A percentile compares a stretch with the other conserved stretches of the same genome.
phyloP scores from a whole-genome alignment of 1,140 invertebrate genomes.

The fruit fly (Drosophila melanogaster) region Release_6_plus_ISO1_MT NT_033777.3:14500501-14501000 shows the following conservation, averaged over 20 bases:
- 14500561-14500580: conserved; percentile 81
- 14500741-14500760: conserved; percentile 21
- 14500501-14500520: conserved; percentile 73
- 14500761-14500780: not conserved
- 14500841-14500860: no score
- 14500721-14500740: conserved; percentile 63
- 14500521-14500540: conserved; percentile 58
- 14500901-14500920: no score
- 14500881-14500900: no score
- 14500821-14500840: no score
- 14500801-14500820: no score
- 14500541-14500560: conserved; percentile 62
- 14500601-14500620: conserved; percentile 82
- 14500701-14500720: conserved; percentile 80
- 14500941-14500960: no score
- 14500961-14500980: no score
- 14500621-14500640: conserved; percentile 39
- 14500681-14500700: conserved; percentile 72
- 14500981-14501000: no score
- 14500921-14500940: no score
- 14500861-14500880: no score
- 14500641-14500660: conserved; percentile 39
- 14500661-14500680: conserved; percentile 49
- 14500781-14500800: not conserved
- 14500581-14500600: conserved; percentile 82